Evolutionary conservation across 2,113 vertebrate genomes (phyloP), one percentile per base, ranked within the genome.

Genomic region (Phasianus colchicus): DNA sequence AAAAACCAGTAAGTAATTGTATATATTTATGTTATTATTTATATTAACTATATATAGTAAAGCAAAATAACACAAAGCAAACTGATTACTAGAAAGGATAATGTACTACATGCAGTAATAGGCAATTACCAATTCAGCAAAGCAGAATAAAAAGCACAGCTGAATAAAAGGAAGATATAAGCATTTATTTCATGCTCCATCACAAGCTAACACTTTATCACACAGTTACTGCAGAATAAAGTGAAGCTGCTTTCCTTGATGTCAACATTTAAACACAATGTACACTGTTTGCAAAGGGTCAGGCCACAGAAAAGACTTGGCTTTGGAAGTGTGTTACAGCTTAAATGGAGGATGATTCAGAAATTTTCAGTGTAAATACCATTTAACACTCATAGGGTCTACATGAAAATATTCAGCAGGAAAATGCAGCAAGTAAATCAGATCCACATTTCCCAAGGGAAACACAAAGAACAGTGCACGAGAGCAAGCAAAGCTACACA

Each of bases 401-500:
- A 78, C 86, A 97, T 78, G 93, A 97, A 96, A 97, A 96, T 96
- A 97, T 15, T 94, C 70, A 96, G 97, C 95, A 96, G 93, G 95
- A 96, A 94, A 76, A 97, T 95, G 98, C 93, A 98, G 95, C 95
- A 96, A 97, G 85, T 98, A 87, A 97, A 95, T 73, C 92, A 97
- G 95, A 96, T 95, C 91, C 92, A 97, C 86, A 94, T 95, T 96
- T 96, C 97, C 42, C 82, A 94, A 24, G 15, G 92, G 75, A 87
- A 91, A 97, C 64, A 95, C 95, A 95, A 96, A 80, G 85, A 90
- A 92, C 63, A 83, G 66, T 2, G 18, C 75, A 88, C 86, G 89
- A 95, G 66, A 97, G 79, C 97, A 98, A 97, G 97, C 98, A 98
- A 98, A 98, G 98, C 97, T 98, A 98, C 52, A 97, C 71, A 57